A percentile compares a stretch with the other conserved stretches of the same genome.
These are phyloP conservation scores for Aldrovandia affinis DNA, from an alignment of 2,797 vertebrate genomes.

Conservation along the genomic window DNA sequence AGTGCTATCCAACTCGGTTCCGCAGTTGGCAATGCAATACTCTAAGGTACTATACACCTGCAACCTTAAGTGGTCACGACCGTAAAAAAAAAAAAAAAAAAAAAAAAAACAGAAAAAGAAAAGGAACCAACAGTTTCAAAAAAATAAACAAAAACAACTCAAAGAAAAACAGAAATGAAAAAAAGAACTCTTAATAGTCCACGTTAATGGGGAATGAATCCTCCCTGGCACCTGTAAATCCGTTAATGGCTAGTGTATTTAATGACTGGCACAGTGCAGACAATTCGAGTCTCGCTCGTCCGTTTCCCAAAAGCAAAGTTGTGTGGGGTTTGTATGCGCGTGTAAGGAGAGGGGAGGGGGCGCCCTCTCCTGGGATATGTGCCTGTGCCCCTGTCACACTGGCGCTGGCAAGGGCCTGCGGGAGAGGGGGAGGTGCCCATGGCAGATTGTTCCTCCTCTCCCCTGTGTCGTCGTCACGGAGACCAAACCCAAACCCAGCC, in stretches of 20 bases:
- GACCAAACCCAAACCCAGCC: background rate
- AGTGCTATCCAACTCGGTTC: slow-evolving; percentile 58
- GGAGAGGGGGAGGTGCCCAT: background rate
- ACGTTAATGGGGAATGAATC: slow-evolving; percentile 59
- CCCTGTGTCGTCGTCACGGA: background rate
- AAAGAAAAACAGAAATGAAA: slow-evolving; percentile 36
- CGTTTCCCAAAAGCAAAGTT: slow-evolving; percentile 36
- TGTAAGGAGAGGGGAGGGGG: slow-evolving; percentile 28
- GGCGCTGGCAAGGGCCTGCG: slow-evolving; percentile 13
- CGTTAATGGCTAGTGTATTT: slow-evolving; percentile 41
- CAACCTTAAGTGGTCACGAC: slow-evolving; percentile 63
- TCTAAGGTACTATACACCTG: slow-evolving; percentile 60
- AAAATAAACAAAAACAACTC: too few species aligned
- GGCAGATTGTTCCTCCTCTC: background rate
- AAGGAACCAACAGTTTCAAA: background rate
- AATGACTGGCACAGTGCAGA: slow-evolving; percentile 37
- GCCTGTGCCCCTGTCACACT: slow-evolving; percentile 38
- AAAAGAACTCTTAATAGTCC: slow-evolving; percentile 53
- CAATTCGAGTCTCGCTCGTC: slow-evolving; percentile 27
- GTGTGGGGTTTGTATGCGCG: slow-evolving; percentile 14
- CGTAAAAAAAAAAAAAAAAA: slow-evolving; percentile 46
- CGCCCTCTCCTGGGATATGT: slow-evolving; percentile 32
- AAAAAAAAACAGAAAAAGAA: slow-evolving; percentile 36
- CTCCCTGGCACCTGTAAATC: slow-evolving; percentile 73
- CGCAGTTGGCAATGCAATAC: slow-evolving; percentile 41